phyloP scores from a whole-genome alignment of 2,797 vertebrate species.

The Coendou prehensilis region DNA sequence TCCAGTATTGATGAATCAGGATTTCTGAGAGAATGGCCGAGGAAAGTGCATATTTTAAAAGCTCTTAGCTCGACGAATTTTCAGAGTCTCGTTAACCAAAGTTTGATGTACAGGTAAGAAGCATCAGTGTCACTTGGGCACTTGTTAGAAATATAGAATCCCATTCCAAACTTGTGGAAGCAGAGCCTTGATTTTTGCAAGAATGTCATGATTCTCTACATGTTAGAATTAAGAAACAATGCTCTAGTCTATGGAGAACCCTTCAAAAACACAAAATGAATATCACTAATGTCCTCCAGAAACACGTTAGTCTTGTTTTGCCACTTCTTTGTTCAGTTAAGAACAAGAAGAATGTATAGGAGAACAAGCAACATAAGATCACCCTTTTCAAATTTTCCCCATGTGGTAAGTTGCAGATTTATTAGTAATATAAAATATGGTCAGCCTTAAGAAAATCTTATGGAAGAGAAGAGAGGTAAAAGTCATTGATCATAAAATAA shows the following conservation, averaged over 20 bases:
- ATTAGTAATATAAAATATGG: slow-evolving; percentile 62
- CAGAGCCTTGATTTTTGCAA: slow-evolving; percentile 1
- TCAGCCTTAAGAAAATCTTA: slow-evolving; percentile 40
- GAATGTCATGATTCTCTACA: not conserved
- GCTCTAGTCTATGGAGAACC: not conserved
- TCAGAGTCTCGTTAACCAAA: not conserved
- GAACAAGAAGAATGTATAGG: not conserved
- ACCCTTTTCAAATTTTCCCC: slow-evolving; percentile 42
- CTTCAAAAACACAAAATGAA: not conserved
- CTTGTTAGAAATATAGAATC: slow-evolving; percentile 20
- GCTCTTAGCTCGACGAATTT: not conserved
- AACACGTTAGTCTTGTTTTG: not conserved
- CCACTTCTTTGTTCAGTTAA: not conserved
- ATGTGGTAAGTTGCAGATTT: slow-evolving; percentile 35
- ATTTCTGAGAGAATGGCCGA: not conserved
- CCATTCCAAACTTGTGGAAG: not conserved
- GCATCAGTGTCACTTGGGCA: not conserved
- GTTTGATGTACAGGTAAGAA: not conserved
- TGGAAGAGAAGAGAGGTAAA: not conserved
- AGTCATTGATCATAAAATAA: slow-evolving; percentile 62
- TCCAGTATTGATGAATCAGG: not conserved
- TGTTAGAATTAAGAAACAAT: slow-evolving; percentile 31
- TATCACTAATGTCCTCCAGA: not conserved
- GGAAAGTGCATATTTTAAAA: not conserved
- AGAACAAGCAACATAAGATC: not conserved